phyloP scores from a whole-genome alignment of 2,888 invertebrate genomes.

The Lordiphosa fenestrarum region DNA sequence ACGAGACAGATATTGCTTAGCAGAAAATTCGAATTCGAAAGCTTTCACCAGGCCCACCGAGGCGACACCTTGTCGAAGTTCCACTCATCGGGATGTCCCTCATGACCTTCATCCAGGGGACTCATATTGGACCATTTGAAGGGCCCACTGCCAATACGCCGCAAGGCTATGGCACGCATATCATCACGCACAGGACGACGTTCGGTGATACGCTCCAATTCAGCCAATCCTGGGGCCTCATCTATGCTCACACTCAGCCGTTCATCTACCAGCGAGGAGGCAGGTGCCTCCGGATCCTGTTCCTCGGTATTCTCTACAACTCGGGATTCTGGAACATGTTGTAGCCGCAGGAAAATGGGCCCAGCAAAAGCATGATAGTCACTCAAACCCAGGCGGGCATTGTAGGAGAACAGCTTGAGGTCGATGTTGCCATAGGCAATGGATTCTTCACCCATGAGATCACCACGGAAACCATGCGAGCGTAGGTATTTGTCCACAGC shows the following conservation, averaged over 20 bases:
- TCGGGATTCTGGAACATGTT: conserved; percentile 50
- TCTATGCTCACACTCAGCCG: conserved; percentile 73
- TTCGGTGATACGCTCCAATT: conserved; percentile 77
- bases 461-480: conserved; percentile 78
- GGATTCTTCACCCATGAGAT: conserved; percentile 77
- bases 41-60: conserved; percentile 78
- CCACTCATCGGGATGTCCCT: conserved; percentile 79
- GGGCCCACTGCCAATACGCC: conserved; percentile 68
- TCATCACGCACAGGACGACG: conserved; percentile 78
- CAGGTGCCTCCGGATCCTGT: conserved; percentile 1
- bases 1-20: conserved; percentile 40
- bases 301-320: conserved; percentile 22
- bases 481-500: conserved; percentile 77
- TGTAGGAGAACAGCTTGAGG: conserved; percentile 79
- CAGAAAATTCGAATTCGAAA: conserved; percentile 10
- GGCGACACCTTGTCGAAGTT: conserved; percentile 79
- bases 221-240: conserved; percentile 74
- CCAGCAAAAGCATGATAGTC: conserved; percentile 80
- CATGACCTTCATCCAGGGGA: conserved; percentile 68
- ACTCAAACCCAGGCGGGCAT: conserved; percentile 72
- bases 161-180: conserved; percentile 76
- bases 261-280: conserved; percentile 71
- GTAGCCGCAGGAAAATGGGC: conserved; percentile 77
- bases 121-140: conserved; percentile 79
- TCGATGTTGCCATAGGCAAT: conserved; percentile 80